Evolutionary conservation across 2,113 vertebrate genomes (phyloP).

Genomic region (Pluvialis apricaria): DNA sequence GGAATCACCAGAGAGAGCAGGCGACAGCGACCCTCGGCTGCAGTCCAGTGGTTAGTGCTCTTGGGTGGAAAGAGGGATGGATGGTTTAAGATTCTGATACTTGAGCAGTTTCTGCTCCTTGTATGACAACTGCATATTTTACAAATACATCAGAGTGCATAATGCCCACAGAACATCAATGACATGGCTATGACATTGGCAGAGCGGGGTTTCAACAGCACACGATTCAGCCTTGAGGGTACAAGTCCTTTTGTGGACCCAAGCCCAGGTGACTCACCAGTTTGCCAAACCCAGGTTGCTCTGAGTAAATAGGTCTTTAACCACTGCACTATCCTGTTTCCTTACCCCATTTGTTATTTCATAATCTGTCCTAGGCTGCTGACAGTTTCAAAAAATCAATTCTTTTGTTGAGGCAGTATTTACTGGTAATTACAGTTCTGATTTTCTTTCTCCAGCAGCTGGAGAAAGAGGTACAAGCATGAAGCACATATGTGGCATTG

Average conservation of each 20-base stretch:
- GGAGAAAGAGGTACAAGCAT: neutral
- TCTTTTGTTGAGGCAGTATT: neutral
- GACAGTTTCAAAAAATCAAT: neutral
- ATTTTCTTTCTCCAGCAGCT: neutral
- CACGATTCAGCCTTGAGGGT: neutral
- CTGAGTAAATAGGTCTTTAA: neutral
- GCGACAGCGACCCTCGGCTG: neutral
- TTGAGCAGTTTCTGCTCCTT: neutral
- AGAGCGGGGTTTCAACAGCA: neutral
- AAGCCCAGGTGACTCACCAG: neutral
- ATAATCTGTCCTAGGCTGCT: neutral
- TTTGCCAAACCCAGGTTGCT: neutral
- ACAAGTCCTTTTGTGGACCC: neutral
- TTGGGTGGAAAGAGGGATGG: neutral
- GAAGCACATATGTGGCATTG: neutral
- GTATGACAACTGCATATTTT: neutral
- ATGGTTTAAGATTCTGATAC: neutral
- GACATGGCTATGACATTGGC: neutral
- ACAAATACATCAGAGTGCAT: neutral
- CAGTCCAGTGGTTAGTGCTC: neutral
- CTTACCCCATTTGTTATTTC: neutral
- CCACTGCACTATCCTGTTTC: neutral
- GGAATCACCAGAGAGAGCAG: neutral
- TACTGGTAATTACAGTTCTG: neutral
- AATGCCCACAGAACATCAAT: neutral